Evolutionary conservation across 1,140 invertebrate genomes (phyloP).

Genomic region (Chironomus tepperi): DNA sequence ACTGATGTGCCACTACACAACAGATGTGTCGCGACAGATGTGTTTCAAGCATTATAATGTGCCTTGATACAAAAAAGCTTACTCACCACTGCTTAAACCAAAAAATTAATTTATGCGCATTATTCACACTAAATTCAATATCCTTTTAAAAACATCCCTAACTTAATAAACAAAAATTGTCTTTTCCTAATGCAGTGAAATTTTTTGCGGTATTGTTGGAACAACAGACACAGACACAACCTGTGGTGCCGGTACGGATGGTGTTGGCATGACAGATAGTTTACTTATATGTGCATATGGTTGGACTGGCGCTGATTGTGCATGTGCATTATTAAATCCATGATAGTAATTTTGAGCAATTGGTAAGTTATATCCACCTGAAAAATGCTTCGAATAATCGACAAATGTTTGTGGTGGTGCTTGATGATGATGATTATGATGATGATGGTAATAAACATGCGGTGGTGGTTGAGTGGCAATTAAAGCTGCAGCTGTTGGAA

Average conservation of each 20-base stretch:
- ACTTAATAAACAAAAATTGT: neutral
- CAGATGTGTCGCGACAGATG: too few relatives aligned
- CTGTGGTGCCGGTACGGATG: neutral
- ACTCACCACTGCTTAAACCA: too few relatives aligned
- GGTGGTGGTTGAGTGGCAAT: neutral
- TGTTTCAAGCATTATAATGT: too few relatives aligned
- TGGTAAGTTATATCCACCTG: neutral
- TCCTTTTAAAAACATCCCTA: too few relatives aligned
- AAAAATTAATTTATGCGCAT: too few relatives aligned
- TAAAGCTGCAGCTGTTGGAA: neutral
- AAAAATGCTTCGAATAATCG: neutral
- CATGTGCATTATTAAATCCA: too few relatives aligned
- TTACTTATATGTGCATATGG: neutral
- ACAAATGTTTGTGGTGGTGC: neutral
- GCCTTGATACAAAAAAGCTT: too few relatives aligned
- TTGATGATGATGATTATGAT: neutral
- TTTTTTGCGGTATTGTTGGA: neutral
- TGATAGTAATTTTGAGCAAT: neutral
- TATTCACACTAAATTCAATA: too few relatives aligned
- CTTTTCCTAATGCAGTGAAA: constrained; percentile 5
- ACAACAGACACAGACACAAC: neutral
- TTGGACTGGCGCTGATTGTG: neutral
- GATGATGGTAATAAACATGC: neutral
- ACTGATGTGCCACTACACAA: too few relatives aligned
- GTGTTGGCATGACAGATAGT: neutral